Conservation (phyloP, 1,140 invertebrate genomes). For the Procambarus virginalis region DNA sequence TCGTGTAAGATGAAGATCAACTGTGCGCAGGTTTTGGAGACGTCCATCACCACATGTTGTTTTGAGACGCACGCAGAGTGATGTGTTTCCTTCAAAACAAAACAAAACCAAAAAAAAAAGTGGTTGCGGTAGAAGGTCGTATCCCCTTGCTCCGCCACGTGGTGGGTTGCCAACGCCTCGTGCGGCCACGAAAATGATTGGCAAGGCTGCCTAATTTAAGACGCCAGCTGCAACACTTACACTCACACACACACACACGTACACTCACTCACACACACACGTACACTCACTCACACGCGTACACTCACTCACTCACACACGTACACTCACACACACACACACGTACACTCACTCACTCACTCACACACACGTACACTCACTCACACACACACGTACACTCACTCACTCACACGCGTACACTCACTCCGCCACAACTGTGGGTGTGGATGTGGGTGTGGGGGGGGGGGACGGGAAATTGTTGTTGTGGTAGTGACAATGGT, state of each 20-base stretch:
- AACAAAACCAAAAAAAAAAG: neutral
- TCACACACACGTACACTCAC: neutral
- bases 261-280: neutral
- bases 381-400: neutral
- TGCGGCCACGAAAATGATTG: conserved; percentile 36
- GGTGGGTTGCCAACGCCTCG: conserved; percentile 32
- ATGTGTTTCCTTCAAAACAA: no score
- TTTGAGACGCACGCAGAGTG: no score
- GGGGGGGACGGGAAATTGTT: neutral
- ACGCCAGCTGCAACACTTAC: conserved; percentile 41
- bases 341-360: neutral
- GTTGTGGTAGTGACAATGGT: neutral
- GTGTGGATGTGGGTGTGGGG: neutral
- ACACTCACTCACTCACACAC: neutral
- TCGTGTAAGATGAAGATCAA: no score
- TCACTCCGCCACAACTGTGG: neutral
- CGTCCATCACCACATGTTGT: no score
- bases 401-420: neutral
- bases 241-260: neutral
- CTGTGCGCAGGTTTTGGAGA: no score
- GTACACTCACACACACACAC: neutral
- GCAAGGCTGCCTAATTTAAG: conserved; percentile 57
- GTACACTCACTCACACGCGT: neutral
- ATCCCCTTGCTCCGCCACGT: neutral
- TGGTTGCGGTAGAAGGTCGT: conserved; percentile 1